These are phyloP conservation scores for Neoaliturus tenellus DNA, from an alignment of 2,888 invertebrate genomes.

Conservation along the genomic window DNA sequence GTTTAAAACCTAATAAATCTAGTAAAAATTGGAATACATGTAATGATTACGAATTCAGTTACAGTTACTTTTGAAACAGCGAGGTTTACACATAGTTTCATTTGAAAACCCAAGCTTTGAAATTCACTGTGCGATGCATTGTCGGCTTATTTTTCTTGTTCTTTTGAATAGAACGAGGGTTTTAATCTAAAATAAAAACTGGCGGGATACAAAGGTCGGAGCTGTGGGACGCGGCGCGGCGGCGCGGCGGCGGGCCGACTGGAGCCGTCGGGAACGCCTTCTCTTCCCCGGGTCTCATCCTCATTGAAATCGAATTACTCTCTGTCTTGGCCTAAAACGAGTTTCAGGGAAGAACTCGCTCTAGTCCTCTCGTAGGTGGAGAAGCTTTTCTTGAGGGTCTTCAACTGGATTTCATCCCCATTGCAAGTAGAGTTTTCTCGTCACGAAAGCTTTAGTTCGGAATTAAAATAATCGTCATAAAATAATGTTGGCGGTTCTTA, in stretches of 20 bases:
- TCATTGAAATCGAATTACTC: slow-evolving; percentile 21
- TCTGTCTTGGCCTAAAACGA: slow-evolving; percentile 26
- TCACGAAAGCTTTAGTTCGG: not conserved
- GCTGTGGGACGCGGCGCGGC: not conserved
- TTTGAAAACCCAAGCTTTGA: no score
- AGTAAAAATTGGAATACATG: no score
- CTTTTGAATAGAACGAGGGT: not conserved
- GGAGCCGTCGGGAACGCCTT: not conserved
- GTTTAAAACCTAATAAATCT: no score
- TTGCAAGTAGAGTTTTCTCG: not conserved
- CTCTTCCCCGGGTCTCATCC: not conserved
- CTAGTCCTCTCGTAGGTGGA: not conserved
- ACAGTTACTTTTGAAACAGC: no score
- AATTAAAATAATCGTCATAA: slow-evolving; percentile 16
- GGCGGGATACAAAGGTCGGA: not conserved
- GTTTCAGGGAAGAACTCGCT: not conserved
- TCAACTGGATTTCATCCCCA: not conserved
- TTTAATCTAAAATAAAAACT: not conserved
- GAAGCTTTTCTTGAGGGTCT: not conserved
- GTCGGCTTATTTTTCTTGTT: not conserved
- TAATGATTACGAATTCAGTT: no score
- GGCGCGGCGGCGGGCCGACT: not conserved
- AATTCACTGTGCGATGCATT: not conserved
- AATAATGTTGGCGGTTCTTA: not conserved
- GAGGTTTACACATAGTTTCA: no score